Base-by-base conservation (phyloP, 2,888 invertebrate species). In the Mythimna impura region DNA sequence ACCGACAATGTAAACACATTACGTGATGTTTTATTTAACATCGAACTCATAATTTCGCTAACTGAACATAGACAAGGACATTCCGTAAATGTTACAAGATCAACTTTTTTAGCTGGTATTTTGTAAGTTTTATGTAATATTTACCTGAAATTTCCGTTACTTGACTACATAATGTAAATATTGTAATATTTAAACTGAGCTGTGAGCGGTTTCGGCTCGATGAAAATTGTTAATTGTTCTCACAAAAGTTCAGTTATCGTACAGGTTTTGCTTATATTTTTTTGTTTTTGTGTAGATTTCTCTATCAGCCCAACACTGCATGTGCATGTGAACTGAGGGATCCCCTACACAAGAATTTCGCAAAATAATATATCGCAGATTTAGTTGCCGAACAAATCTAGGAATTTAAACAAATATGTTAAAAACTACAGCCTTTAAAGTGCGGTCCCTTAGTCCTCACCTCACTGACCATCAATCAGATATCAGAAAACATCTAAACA, bases 21-120 rank as follows among this genome's bases (percentile, higher is more conserved):
- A 87, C 87, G 89, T 88, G 90, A 83, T 74, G 75, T 83, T 88
- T 85, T 84, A 70, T 71, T 86, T 87, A 81, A 73, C 83, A 78
- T 25, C 66, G 8, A 55, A 17, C 52, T 73, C 68, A 55, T 83
- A 84, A 73, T 80, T 77, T 71, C 34, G 66, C 43, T 82, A 79
- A 67, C 80, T 55, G 34, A 55, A 10, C 60, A 55, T 69, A 64
- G 61, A 65, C 70, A 80, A 83, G 83, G 85, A 72, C 73, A 62
- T 30, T 73, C 65, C 36, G 66, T 66, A 68, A 65, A 62, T 82
- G 57, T 69, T 80, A 77, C 83, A 85, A 77, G 74, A 83, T 69
- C 83, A 77, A 5, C 66, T 63, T 64, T 65, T 74, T 68, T 55
- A 25, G 52, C 6, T 50, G 9, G 12, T 10, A 14, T 70, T 71